These are phyloP conservation scores for Muscidifurax raptorellus DNA, from an alignment of 1,140 invertebrate genomes.

Conservation along the genomic window DNA sequence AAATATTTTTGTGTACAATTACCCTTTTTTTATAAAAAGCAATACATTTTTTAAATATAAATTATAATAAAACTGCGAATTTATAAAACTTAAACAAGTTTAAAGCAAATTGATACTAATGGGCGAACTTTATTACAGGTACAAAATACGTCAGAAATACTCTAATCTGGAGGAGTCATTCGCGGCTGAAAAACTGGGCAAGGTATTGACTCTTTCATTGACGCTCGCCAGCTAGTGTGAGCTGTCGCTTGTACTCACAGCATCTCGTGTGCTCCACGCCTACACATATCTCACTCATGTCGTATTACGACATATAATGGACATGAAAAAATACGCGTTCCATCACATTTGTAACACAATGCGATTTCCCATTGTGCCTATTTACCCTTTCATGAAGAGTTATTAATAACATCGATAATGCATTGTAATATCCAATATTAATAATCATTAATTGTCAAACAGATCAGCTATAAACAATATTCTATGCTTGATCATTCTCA, in stretches of 20 bases:
- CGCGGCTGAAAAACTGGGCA: background rate
- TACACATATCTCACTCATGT: slow-evolving; percentile 37
- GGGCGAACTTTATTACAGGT: background rate
- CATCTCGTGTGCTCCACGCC: background rate
- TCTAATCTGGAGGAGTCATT: slow-evolving; percentile 27
- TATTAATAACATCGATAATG: slow-evolving; percentile 39
- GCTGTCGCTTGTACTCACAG: background rate
- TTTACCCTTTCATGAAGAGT: background rate
- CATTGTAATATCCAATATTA: background rate
- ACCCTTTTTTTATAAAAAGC: too few relatives aligned
- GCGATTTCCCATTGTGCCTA: slow-evolving; percentile 14
- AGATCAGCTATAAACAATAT: background rate
- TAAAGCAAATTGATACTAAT: background rate
- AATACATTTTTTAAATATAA: too few relatives aligned
- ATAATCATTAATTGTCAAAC: background rate
- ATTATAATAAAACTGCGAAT: too few relatives aligned
- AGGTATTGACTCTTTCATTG: slow-evolving; percentile 26
- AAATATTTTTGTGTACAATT: too few relatives aligned
- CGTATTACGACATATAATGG: background rate
- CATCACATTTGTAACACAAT: slow-evolving; percentile 2
- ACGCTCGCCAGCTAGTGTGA: background rate
- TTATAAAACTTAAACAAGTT: background rate
- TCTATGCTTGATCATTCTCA: background rate
- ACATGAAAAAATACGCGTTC: background rate
- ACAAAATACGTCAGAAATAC: slow-evolving; percentile 24